A percentile compares a stretch with the other conserved stretches of the same genome.
Evolutionary conservation across 2,797 vertebrate species (phyloP).

Genomic region (Rhinichthys osculus): DNA sequence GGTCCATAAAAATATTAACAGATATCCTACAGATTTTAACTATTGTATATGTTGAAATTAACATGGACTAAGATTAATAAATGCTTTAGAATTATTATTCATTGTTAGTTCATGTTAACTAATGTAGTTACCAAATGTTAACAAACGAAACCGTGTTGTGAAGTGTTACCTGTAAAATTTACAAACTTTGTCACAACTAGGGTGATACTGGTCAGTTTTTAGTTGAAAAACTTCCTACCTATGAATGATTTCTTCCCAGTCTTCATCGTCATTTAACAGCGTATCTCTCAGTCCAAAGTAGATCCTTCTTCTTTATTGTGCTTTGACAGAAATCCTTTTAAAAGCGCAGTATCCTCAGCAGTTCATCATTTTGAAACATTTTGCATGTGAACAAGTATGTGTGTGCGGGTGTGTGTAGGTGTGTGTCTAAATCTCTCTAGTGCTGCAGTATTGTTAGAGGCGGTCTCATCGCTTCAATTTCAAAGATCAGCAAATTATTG

Average conservation of each 20-base stretch:
- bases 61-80: not conserved
- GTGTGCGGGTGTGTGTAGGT: slow-evolving; percentile 34
- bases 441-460: slow-evolving; percentile 60
- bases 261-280: slow-evolving; percentile 71
- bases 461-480: slow-evolving; percentile 56
- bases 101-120: not conserved
- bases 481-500: slow-evolving; percentile 62
- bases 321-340: not conserved
- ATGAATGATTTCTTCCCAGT: slow-evolving; percentile 80
- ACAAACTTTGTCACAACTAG: slow-evolving; percentile 2
- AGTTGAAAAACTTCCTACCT: slow-evolving; percentile 70
- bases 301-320: slow-evolving; percentile 17
- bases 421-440: slow-evolving; percentile 14
- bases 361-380: slow-evolving; percentile 33
- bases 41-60: not conserved
- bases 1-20: too few species aligned
- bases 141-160: not conserved
- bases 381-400: slow-evolving; percentile 23
- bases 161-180: not conserved
- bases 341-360: slow-evolving; percentile 19
- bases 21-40: too few species aligned
- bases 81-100: not conserved
- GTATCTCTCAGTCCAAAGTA: slow-evolving; percentile 10
- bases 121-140: not conserved
- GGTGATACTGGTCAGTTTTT: not conserved